phyloP scores from a whole-genome alignment of 2,797 vertebrate genomes.

The Sardinella longiceps region DNA sequence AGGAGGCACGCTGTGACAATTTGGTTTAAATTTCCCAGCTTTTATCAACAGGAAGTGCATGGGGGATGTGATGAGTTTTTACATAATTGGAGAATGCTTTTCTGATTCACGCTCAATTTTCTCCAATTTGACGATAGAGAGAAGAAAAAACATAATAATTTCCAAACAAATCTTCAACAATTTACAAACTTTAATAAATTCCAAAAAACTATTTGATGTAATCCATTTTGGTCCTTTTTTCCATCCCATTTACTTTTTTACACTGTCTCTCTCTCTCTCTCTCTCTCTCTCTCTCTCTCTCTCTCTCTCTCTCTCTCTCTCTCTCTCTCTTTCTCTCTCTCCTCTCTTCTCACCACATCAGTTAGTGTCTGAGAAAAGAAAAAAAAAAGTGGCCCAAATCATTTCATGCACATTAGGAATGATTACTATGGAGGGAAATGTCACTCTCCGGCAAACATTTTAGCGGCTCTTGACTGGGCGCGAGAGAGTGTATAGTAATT shows the following conservation, averaged over 20 bases:
- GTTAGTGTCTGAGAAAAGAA: neutral
- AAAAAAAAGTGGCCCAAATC: neutral
- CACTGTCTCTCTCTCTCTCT: neutral
- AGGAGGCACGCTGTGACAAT: neutral
- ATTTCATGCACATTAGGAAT: conserved; percentile 26
- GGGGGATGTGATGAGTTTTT: conserved; percentile 16
- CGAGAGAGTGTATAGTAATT: conserved; percentile 24
- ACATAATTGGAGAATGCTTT: conserved; percentile 17
- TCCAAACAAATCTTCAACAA: conserved; percentile 12
- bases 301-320: no score
- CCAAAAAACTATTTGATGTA: neutral
- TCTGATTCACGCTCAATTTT: conserved; percentile 2
- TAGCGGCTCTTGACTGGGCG: conserved; percentile 10
- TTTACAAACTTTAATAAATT: conserved; percentile 9
- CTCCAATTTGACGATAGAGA: neutral
- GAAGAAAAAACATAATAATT: neutral
- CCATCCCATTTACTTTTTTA: neutral
- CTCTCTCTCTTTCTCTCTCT: neutral
- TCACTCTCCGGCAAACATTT: conserved; percentile 25
- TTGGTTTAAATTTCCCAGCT: neutral
- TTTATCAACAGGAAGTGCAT: conserved; percentile 1
- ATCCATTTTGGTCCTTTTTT: neutral
- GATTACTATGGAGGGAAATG: conserved; percentile 24
- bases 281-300: neutral
- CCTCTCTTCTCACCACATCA: neutral